Evolutionary conservation across 2,888 invertebrate species (phyloP), one percentile per base, ranked within the genome.

Genomic region (Hipparchia semele): DNA sequence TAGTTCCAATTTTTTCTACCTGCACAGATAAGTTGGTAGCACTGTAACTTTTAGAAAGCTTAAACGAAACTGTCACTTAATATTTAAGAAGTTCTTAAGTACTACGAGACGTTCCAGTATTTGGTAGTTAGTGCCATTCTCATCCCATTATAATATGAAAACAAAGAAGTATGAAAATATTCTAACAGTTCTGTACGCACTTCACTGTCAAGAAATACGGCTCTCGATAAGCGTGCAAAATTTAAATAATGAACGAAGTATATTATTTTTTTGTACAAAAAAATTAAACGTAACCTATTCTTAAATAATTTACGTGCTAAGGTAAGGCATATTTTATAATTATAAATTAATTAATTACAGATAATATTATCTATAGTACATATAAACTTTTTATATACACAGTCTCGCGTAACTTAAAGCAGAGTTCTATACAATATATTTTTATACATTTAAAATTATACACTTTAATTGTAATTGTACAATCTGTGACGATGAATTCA

Each of bases 351-450:
- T 92, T 68, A 90, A 89, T 88, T 90, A 90, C 88, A 90, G 84
- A 83, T 88, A 87, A 49, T 49, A 49, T 49, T 39, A 39, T 85
- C 81, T 87, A 85, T 86, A 86, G 84, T 88, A 90, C 86, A 88
- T 84, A 82, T 83, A 84, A 81, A 77, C 80, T 61, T 61, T 61
- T 84, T 87, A 86, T 91, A 89, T 91, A 87, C 90, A 92, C 92
- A 92, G 92, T 92, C 92, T 92, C 90, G 89, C 88, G 83, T 85
- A 88, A 87, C 87, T 92, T 91, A 91, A 89, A 91, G 88, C 88
- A 86, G 88, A 90, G 84, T 85, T 86, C 82, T 86, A 84, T 87
- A 90, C 87, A 39, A 39, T 39, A 39, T 86, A 84, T 83, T 81
- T 58, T 67, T 56, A 81, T 77, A 78, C 73, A 79, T 72, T 75